Conservation (phyloP, 1,140 invertebrate genomes). For the Bombus sylvicola region DNA sequence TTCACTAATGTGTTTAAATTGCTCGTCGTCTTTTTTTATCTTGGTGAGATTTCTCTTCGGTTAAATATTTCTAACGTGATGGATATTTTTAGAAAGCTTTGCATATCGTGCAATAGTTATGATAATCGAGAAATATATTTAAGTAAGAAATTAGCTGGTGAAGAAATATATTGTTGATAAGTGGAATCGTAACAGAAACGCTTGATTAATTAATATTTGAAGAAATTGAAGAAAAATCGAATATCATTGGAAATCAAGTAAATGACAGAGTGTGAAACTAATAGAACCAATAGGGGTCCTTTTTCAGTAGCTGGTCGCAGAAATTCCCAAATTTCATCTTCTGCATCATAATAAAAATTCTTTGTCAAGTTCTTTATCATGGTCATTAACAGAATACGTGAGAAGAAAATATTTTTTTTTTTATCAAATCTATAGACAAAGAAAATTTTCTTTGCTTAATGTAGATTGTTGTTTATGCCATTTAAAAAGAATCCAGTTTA, state of each 20-base stretch:
- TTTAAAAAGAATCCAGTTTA: too few relatives aligned
- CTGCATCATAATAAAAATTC: not conserved
- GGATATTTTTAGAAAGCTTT: not conserved
- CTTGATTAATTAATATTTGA: constrained; percentile 1
- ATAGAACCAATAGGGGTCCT: constrained; percentile 5
- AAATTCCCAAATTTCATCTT: constrained; percentile 8
- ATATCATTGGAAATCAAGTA: not conserved
- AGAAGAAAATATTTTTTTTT: not conserved
- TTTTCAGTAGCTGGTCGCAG: constrained; percentile 3
- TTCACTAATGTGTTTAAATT: not conserved
- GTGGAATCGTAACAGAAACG: not conserved
- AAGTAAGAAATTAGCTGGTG: not conserved
- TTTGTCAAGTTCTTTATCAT: not conserved
- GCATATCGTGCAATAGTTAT: not conserved
- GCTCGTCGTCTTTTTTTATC: not conserved
- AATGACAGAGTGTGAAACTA: not conserved
- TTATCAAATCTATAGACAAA: not conserved
- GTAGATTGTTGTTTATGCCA: too few relatives aligned
- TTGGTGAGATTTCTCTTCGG: not conserved
- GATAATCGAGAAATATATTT: not conserved
- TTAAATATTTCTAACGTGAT: constrained; percentile 3
- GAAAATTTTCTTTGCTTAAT: too few relatives aligned
- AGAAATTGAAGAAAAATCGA: not conserved
- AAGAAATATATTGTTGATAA: not conserved
- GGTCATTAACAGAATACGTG: not conserved